A percentile compares a stretch with the other conserved stretches of the same genome.
Conservation (phyloP, 2,888 invertebrate genomes). For the Rosalia funebris region DNA sequence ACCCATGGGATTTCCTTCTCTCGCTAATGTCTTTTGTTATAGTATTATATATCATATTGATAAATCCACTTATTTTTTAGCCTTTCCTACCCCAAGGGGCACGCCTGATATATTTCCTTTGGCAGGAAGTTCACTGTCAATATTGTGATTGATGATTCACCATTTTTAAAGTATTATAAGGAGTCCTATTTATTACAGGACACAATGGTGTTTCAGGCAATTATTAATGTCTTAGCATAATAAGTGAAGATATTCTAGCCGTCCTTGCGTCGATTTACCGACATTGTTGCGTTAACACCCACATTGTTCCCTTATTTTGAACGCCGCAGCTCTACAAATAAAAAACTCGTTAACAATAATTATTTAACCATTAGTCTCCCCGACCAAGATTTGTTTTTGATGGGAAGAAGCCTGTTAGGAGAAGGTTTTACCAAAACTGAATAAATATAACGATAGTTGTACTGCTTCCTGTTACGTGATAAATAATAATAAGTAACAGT, state of each 20-base stretch:
- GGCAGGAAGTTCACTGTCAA: slow-evolving; percentile 4
- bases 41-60: too few relatives aligned
- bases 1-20: too few relatives aligned
- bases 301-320: not conserved
- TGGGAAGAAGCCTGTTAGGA: too few relatives aligned
- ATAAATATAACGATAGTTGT: too few relatives aligned
- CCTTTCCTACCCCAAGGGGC: not conserved
- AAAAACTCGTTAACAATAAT: too few relatives aligned
- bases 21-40: too few relatives aligned
- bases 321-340: not conserved
- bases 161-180: slow-evolving; percentile 9
- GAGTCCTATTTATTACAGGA: not conserved
- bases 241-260: not conserved
- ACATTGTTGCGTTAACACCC: not conserved
- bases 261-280: not conserved
- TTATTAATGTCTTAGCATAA: slow-evolving; percentile 7
- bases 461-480: too few relatives aligned
- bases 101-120: not conserved
- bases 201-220: slow-evolving; percentile 9
- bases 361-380: too few relatives aligned
- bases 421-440: too few relatives aligned
- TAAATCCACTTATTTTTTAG: not conserved
- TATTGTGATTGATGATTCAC: slow-evolving; percentile 13
- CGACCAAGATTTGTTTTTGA: too few relatives aligned
- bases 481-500: too few relatives aligned